Evolutionary conservation across 2,113 vertebrate species (phyloP).

Genomic region (Catharus bicknelli): DNA sequence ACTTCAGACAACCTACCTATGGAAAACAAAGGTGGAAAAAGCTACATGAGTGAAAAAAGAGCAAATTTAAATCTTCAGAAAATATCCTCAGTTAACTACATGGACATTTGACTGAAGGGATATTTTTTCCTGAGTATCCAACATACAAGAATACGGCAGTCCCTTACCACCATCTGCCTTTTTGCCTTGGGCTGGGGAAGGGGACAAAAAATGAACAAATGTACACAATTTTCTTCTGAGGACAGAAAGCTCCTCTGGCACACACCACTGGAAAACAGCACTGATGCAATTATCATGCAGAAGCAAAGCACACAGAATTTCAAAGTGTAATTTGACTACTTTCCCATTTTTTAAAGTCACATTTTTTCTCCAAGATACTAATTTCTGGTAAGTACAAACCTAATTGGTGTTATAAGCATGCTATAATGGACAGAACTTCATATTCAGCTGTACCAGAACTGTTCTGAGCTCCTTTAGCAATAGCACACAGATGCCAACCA

Average conservation of each 20-base stretch:
- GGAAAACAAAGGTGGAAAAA: background rate
- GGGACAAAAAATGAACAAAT: background rate
- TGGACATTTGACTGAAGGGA: background rate
- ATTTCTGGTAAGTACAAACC: background rate
- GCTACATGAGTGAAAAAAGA: background rate
- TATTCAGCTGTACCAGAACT: background rate
- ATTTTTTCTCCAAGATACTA: background rate
- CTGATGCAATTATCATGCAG: background rate
- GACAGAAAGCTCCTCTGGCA: background rate
- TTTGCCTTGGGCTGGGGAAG: background rate
- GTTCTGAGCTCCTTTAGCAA: background rate
- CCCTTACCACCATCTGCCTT: background rate
- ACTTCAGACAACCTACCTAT: background rate
- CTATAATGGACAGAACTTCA: background rate
- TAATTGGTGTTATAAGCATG: background rate
- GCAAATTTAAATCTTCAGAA: background rate
- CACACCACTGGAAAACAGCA: background rate
- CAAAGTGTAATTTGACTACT: background rate
- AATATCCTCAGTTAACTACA: background rate
- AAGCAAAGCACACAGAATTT: background rate
- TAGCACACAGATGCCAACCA: background rate
- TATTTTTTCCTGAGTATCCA: background rate
- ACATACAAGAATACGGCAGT: background rate
- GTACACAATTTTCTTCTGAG: background rate
- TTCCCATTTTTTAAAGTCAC: background rate